Evolutionary conservation across 2,113 vertebrate genomes (phyloP), one percentile per base, ranked within the genome.

Genomic region (Cheirogaleus medius): DNA sequence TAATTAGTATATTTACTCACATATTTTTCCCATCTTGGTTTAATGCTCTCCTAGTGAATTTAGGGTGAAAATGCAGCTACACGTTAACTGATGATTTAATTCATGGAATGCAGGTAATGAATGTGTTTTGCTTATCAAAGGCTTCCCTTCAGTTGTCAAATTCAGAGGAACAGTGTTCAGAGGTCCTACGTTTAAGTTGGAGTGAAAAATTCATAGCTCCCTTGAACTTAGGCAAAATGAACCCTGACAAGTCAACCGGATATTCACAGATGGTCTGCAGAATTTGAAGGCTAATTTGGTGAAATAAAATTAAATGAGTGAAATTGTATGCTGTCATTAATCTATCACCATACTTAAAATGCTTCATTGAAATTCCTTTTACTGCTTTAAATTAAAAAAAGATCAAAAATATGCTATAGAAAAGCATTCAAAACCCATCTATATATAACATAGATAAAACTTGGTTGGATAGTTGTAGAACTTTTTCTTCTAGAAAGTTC

Each of bases 231-330:
- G 39, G 71, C 32, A 95, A 94, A 81, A 96, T 95, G 23, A 85
- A 37, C 42, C 23, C 74, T 32, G 80, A 87, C 58, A 92, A 80
- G 56, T 89, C 86, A 97, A 86, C 63, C 8, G 5, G 74, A 92
- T 94, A 97, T 91, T 95, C 80, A 87, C 78, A 97, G 94, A 95
- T 96, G 60, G 77, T 94, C 49, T 97, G 34, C 96, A 87, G 95
- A 14, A 74, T 95, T 97, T 87, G 52, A 97, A 97, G 94, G 34
- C 83, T 98, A 97, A 97, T 87, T 98, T 95, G 91, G 92, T 90
- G 9, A 94, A 97, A 68, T 76, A 94, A 98, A 98, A 97, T 97
- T 93, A 96, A 94, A 56, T 95, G 92, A 84, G 68, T 96, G 92
- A 95, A 97, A 97, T 96, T 97, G 49, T 88, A 87, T 93, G 42